These are phyloP conservation scores for Tachysurus vachellii DNA, from an alignment of 2,113 vertebrate species.

Conservation along the genomic window DNA sequence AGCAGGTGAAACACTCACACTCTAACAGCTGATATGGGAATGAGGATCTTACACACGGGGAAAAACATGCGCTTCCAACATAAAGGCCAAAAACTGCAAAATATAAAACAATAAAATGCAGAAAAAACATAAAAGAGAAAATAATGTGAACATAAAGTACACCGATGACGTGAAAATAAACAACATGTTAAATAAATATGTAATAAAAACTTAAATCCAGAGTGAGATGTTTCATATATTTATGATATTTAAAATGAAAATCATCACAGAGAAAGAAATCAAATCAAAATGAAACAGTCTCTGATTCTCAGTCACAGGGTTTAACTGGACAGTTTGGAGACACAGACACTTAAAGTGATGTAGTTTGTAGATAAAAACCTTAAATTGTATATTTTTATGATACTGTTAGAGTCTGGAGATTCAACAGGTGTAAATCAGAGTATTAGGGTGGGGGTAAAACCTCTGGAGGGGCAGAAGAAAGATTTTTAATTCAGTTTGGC, in stretches of 20 bases:
- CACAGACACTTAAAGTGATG: neutral
- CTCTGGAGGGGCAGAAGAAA: neutral
- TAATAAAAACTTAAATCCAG: neutral
- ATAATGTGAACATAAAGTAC: constrained; percentile 11
- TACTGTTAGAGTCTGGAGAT: neutral
- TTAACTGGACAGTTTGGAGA: neutral
- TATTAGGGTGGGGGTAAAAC: neutral
- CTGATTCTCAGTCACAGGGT: neutral
- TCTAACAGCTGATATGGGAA: constrained; percentile 52
- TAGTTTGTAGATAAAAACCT: neutral
- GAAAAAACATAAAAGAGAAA: constrained; percentile 29
- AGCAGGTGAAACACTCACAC: constrained; percentile 51
- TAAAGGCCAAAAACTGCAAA: constrained; percentile 59
- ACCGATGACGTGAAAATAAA: neutral
- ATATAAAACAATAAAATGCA: constrained; percentile 28
- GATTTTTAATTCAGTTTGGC: neutral
- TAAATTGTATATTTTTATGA: neutral
- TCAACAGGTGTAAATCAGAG: neutral
- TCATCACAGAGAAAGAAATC: neutral
- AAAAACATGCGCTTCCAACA: constrained; percentile 59
- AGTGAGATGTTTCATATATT: neutral
- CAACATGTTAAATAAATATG: neutral
- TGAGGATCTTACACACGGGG: constrained; percentile 49
- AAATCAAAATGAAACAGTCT: neutral
- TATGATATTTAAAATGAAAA: neutral